Conservation (phyloP, 2,113 vertebrate genomes). For the Rhinichthys klamathensis region DNA sequence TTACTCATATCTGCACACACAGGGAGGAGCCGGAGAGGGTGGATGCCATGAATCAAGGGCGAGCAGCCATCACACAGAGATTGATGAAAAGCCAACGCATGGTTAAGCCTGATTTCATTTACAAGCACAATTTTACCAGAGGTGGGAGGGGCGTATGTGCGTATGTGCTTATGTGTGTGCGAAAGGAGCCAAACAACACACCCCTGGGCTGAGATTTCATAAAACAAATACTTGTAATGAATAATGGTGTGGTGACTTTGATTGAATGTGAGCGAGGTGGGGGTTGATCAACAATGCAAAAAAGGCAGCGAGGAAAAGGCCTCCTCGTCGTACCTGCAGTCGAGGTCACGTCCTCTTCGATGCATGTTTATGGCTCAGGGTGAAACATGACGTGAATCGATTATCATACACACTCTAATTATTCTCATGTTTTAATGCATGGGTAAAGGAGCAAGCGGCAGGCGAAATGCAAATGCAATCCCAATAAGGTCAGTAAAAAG, state of each 20-base stretch:
- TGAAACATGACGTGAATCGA: slow-evolving; percentile 59
- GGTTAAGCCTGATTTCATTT: slow-evolving; percentile 73
- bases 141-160: slow-evolving; percentile 40
- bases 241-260: slow-evolving; percentile 66
- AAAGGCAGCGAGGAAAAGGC: slow-evolving; percentile 40
- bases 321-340: slow-evolving; percentile 49
- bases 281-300: slow-evolving; percentile 67
- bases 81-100: slow-evolving; percentile 71
- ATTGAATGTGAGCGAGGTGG: slow-evolving; percentile 66
- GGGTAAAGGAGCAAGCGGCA: not conserved
- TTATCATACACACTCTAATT: slow-evolving; percentile 56
- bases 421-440: slow-evolving; percentile 49
- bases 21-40: slow-evolving; percentile 63
- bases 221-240: slow-evolving; percentile 70
- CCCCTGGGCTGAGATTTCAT: slow-evolving; percentile 60
- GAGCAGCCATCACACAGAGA: slow-evolving; percentile 67
- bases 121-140: slow-evolving; percentile 65
- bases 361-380: slow-evolving; percentile 52
- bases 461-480: slow-evolving; percentile 55
- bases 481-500: slow-evolving; percentile 52
- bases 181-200: slow-evolving; percentile 62
- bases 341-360: slow-evolving; percentile 55
- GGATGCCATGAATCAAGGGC: slow-evolving; percentile 68
- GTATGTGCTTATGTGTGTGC: slow-evolving; percentile 44
- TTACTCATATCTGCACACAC: slow-evolving; percentile 63